Conservation (phyloP, 2,113 vertebrate species). For the Eonycteris spelaea region DNA sequence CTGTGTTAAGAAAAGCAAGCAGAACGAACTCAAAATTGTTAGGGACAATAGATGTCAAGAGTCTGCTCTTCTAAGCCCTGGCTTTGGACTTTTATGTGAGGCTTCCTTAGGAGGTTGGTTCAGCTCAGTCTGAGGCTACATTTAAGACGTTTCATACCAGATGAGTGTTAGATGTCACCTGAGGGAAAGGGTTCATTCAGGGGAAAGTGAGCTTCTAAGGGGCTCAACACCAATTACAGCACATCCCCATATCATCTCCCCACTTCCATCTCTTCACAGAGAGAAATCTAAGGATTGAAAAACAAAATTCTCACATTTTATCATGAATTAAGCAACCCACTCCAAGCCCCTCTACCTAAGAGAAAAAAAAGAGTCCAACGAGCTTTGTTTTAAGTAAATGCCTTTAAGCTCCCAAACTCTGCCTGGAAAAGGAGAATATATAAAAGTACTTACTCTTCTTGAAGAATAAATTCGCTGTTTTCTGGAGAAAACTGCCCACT, state of each 20-base stretch:
- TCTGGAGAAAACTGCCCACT: slow-evolving; percentile 96
- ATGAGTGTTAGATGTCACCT: neutral
- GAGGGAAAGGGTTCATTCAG: neutral
- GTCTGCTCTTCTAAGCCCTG: neutral
- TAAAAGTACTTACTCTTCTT: slow-evolving; percentile 91
- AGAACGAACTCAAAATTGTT: neutral
- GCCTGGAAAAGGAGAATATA: neutral
- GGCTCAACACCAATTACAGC: neutral
- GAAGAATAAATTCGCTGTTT: slow-evolving; percentile 95
- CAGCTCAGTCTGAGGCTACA: neutral
- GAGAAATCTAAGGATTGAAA: neutral
- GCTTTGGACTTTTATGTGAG: neutral
- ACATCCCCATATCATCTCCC: neutral
- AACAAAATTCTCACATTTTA: slow-evolving; percentile 33
- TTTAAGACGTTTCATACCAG: neutral
- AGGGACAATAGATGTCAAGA: neutral
- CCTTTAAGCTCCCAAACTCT: neutral
- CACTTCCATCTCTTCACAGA: neutral
- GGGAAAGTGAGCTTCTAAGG: neutral
- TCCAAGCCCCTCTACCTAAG: neutral
- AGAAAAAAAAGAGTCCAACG: neutral
- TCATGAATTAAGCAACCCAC: neutral
- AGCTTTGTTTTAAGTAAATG: slow-evolving; percentile 13
- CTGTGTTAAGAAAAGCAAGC: neutral
- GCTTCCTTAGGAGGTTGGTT: neutral